These are phyloP conservation scores for Bufotes viridis DNA, from an alignment of 2,797 vertebrate genomes.

Conservation along the genomic window DNA sequence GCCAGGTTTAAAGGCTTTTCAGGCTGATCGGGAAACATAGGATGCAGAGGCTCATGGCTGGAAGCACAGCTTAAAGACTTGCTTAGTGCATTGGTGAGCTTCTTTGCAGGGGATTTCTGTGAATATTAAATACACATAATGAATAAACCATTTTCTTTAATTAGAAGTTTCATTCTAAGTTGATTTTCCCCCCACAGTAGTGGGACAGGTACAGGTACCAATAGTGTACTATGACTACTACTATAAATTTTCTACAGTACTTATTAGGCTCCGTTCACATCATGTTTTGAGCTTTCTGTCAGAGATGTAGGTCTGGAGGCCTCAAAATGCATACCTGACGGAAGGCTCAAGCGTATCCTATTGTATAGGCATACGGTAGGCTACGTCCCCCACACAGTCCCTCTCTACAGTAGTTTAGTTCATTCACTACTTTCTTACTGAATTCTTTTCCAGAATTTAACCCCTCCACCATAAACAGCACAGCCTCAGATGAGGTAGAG, in stretches of 20 bases:
- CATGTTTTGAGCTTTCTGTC: not conserved
- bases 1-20: conserved; percentile 96
- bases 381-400: no score
- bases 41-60: conserved; percentile 92
- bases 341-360: no score
- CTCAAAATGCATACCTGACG: no score
- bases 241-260: not conserved
- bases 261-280: not conserved
- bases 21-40: conserved; percentile 91
- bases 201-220: not conserved
- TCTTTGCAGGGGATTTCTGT: conserved; percentile 99
- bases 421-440: no score
- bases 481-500: no score
- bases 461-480: no score
- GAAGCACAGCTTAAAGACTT: conserved; percentile 98
- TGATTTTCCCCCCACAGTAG: no score
- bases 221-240: not conserved
- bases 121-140: conserved; percentile 54
- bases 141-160: not conserved
- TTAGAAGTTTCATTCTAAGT: not conserved
- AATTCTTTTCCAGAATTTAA: no score
- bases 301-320: not conserved
- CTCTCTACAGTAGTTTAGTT: no score
- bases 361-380: no score
- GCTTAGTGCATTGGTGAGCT: conserved; percentile 94